Conservation (phyloP, 2,888 invertebrate species). For the Spicauda simplicius region DNA sequence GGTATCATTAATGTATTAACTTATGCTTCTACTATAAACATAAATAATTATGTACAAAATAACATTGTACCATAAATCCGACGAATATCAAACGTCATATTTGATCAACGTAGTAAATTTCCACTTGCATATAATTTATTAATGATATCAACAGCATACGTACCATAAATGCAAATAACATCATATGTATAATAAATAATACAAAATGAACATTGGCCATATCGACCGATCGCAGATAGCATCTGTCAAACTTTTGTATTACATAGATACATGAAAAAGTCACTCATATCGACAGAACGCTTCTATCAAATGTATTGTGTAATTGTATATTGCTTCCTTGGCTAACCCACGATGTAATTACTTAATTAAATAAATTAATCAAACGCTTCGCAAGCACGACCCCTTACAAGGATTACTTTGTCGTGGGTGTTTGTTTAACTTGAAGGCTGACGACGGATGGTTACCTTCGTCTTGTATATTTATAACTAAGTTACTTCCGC, state of each 20-base stretch:
- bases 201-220: slow-evolving; percentile 1
- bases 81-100: slow-evolving; percentile 15
- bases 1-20: too few relatives aligned
- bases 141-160: slow-evolving; percentile 27
- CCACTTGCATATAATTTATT: slow-evolving; percentile 31
- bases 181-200: slow-evolving; percentile 4
- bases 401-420: too few relatives aligned
- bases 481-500: too few relatives aligned
- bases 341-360: too few relatives aligned
- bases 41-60: neutral
- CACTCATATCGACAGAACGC: slow-evolving; percentile 2
- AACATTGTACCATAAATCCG: neutral
- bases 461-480: too few relatives aligned
- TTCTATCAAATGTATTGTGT: slow-evolving; percentile 7
- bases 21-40: neutral
- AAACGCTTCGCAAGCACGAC: too few relatives aligned
- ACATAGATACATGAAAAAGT: too few relatives aligned
- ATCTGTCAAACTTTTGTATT: too few relatives aligned
- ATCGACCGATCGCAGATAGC: slow-evolving; percentile 8
- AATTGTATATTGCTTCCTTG: neutral
- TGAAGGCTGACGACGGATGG: too few relatives aligned
- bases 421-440: too few relatives aligned
- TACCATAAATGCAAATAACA: slow-evolving; percentile 18
- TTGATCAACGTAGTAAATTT: slow-evolving; percentile 27
- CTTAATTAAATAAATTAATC: too few relatives aligned